phyloP scores from a whole-genome alignment of 1,140 invertebrate species.

The Scylla paramamosain region DNA sequence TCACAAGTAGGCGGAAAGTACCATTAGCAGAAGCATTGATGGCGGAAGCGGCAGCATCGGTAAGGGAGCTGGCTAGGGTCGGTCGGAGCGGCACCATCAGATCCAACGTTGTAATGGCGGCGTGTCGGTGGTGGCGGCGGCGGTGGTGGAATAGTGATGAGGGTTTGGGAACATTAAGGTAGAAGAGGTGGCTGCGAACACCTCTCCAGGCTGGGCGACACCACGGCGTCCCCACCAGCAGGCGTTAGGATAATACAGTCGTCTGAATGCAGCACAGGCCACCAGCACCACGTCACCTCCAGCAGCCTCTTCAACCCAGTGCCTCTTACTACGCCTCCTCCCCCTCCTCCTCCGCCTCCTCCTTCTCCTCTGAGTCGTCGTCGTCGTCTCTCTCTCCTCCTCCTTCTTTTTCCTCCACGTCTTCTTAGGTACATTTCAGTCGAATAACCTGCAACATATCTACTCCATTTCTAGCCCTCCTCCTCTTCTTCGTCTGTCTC shows the following conservation, averaged over 20 bases:
- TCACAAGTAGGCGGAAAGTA: too few species aligned
- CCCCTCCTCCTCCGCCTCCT: neutral
- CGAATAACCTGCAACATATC: too few species aligned
- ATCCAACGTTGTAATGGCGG: neutral
- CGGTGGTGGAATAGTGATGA: neutral
- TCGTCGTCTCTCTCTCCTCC: neutral
- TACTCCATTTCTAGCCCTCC: neutral
- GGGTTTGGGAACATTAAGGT: neutral
- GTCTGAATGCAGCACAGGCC: neutral
- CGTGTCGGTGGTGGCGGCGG: neutral
- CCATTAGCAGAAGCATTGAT: too few species aligned
- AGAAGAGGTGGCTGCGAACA: neutral
- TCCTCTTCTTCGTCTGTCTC: neutral
- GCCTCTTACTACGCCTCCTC: neutral
- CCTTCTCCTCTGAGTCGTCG: neutral
- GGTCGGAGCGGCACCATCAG: too few species aligned
- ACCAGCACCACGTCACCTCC: neutral
- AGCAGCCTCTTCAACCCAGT: neutral
- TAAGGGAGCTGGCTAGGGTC: too few species aligned
- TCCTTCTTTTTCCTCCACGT: neutral
- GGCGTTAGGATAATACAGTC: neutral
- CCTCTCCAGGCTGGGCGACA: neutral
- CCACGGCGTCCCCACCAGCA: neutral
- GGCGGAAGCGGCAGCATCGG: neutral
- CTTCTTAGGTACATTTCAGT: neutral